phyloP scores from a whole-genome alignment of 2,888 invertebrate genomes.

The Anodontia alba region DNA sequence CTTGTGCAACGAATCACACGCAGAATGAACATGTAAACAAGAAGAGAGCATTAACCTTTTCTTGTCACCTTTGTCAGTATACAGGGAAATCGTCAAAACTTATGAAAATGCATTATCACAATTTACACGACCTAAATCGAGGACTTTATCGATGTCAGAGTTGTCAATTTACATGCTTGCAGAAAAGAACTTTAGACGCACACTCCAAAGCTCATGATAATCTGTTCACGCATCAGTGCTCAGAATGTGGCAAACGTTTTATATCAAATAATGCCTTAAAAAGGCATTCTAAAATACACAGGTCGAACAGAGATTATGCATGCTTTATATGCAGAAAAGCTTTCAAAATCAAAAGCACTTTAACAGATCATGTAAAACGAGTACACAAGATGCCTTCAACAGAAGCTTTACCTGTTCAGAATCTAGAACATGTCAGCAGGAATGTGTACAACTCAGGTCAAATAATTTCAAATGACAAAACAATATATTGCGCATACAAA shows the following conservation, averaged over 20 bases:
- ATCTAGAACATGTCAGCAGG: no score
- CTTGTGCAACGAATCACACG: neutral
- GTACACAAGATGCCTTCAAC: conserved; percentile 38
- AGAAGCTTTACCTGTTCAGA: no score
- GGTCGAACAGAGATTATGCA: conserved; percentile 37
- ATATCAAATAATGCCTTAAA: conserved; percentile 47
- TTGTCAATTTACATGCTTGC: conserved; percentile 15
- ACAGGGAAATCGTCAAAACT: conserved; percentile 13
- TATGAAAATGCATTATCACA: conserved; percentile 37
- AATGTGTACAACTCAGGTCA: neutral
- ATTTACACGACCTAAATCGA: conserved; percentile 34
- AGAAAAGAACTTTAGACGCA: neutral
- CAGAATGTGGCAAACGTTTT: conserved; percentile 48
- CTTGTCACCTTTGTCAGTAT: conserved; percentile 19
- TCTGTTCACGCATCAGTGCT: conserved; percentile 19
- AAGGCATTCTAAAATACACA: conserved; percentile 59
- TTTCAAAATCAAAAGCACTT: conserved; percentile 51
- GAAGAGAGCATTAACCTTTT: neutral
- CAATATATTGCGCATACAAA: no score
- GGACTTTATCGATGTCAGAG: conserved; percentile 33
- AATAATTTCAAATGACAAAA: neutral
- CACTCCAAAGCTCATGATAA: neutral
- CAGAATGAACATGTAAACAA: neutral
- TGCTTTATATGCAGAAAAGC: conserved; percentile 47
- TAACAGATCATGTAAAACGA: conserved; percentile 56